phyloP scores from a whole-genome alignment of 2,888 invertebrate species.

The Cataglyphis rosenhaueri region DNA sequence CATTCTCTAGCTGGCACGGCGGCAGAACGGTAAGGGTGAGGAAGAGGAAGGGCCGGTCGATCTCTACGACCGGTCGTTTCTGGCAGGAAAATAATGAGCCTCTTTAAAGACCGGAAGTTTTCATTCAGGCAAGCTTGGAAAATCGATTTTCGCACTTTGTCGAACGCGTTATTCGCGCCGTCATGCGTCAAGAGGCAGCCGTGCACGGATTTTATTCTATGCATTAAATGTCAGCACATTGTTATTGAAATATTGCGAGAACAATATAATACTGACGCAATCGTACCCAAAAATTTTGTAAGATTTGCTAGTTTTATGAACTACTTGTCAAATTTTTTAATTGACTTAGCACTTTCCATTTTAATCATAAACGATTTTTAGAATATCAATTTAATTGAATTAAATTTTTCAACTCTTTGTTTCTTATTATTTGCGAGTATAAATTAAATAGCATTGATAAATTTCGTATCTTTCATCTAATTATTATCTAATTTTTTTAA shows the following conservation, averaged over 20 bases:
- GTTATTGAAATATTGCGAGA: conserved; percentile 11
- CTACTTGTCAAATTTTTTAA: neutral
- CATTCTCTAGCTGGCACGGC: conserved; percentile 42
- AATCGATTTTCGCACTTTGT: conserved; percentile 80
- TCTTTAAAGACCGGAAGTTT: conserved; percentile 81
- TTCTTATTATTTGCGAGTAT: neutral
- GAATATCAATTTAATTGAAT: neutral
- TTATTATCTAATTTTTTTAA: conserved; percentile 5
- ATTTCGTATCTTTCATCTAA: neutral
- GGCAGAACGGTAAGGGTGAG: conserved; percentile 40
- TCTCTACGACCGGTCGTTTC: conserved; percentile 67
- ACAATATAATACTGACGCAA: neutral
- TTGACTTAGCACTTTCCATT: neutral
- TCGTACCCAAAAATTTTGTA: neutral
- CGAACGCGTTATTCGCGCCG: conserved; percentile 55
- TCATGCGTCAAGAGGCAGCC: conserved; percentile 19
- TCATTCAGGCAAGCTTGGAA: conserved; percentile 70
- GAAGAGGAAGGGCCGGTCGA: conserved; percentile 43
- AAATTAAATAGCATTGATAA: neutral
- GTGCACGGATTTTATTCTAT: conserved; percentile 40
- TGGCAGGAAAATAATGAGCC: conserved; percentile 82
- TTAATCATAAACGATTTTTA: neutral
- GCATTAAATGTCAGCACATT: conserved; percentile 4
- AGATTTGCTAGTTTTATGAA: neutral
- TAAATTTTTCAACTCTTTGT: neutral